A percentile compares a stretch with the other conserved stretches of the same genome.
Conservation (phyloP, 2,888 invertebrate species). For the Dione vanillae region DNA sequence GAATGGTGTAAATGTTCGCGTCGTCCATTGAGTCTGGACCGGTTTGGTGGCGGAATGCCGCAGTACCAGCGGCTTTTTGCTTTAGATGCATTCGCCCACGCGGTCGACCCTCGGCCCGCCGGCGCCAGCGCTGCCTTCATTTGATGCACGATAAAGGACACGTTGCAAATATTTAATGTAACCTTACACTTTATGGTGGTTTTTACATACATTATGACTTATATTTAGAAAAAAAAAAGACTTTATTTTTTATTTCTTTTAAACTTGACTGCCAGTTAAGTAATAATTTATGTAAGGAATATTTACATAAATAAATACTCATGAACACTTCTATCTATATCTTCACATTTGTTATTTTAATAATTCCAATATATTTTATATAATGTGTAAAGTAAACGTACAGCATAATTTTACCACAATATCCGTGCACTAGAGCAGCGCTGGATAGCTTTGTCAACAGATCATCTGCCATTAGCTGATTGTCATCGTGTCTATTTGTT, state of each 20-base stretch:
- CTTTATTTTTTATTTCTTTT: neutral
- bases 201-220: slow-evolving; percentile 24
- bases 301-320: no score
- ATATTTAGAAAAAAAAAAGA: neutral
- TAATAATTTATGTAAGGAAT: no score
- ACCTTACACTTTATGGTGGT: slow-evolving; percentile 47
- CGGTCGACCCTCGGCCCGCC: slow-evolving; percentile 59
- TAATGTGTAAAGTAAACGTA: slow-evolving; percentile 6
- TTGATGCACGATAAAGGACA: slow-evolving; percentile 67
- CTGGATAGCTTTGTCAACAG: slow-evolving; percentile 66
- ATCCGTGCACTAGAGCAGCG: slow-evolving; percentile 27
- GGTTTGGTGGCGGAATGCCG: slow-evolving; percentile 78
- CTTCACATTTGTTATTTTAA: no score
- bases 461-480: slow-evolving; percentile 72
- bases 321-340: no score
- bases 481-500: slow-evolving; percentile 50
- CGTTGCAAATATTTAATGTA: slow-evolving; percentile 73
- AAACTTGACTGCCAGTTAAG: neutral
- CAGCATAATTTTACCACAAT: slow-evolving; percentile 18
- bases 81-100: slow-evolving; percentile 71
- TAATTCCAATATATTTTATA: no score
- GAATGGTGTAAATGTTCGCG: slow-evolving; percentile 48
- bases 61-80: slow-evolving; percentile 74
- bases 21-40: slow-evolving; percentile 78
- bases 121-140: slow-evolving; percentile 61